These are phyloP conservation scores for Acanthurus lineatus DNA, from an alignment of 2,797 vertebrate species.

Conservation along the genomic window DNA sequence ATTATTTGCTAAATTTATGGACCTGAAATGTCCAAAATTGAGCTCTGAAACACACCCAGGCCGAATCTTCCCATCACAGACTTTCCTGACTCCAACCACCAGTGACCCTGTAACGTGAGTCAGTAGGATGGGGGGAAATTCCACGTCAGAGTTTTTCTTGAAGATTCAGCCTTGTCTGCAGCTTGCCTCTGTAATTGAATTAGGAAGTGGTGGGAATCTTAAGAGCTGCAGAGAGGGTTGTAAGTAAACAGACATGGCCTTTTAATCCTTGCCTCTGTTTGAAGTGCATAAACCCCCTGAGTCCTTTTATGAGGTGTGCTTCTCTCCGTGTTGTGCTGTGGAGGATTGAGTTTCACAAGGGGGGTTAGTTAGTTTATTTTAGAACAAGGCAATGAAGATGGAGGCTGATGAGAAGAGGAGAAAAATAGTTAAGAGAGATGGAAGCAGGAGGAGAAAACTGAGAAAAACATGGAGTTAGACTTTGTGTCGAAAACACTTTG, in stretches of 20 bases:
- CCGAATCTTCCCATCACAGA: constrained; percentile 29
- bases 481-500: constrained; percentile 55
- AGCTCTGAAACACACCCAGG: constrained; percentile 32
- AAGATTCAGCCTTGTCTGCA: constrained; percentile 64
- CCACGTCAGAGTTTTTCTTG: constrained; percentile 61
- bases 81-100: constrained; percentile 53
- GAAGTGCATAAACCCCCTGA: constrained; percentile 71
- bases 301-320: constrained; percentile 77
- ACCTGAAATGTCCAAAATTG: constrained; percentile 27
- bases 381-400: constrained; percentile 68
- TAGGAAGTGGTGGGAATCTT: constrained; percentile 81
- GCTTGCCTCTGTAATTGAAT: constrained; percentile 79
- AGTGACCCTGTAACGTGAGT: constrained; percentile 49
- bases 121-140: constrained; percentile 63
- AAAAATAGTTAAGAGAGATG: constrained; percentile 53
- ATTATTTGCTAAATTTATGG: constrained; percentile 42
- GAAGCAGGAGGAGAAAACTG: constrained; percentile 29
- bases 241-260: constrained; percentile 82
- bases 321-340: constrained; percentile 72
- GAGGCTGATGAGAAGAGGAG: constrained; percentile 57
- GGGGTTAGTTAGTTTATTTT: constrained; percentile 76
- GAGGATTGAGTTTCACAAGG: constrained; percentile 77
- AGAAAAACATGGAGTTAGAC: constrained; percentile 40
- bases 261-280: constrained; percentile 77
- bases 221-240: constrained; percentile 80